Evolutionary conservation across 1,140 invertebrate species (phyloP).

Genomic region (Drosophila parabipectinata): DNA sequence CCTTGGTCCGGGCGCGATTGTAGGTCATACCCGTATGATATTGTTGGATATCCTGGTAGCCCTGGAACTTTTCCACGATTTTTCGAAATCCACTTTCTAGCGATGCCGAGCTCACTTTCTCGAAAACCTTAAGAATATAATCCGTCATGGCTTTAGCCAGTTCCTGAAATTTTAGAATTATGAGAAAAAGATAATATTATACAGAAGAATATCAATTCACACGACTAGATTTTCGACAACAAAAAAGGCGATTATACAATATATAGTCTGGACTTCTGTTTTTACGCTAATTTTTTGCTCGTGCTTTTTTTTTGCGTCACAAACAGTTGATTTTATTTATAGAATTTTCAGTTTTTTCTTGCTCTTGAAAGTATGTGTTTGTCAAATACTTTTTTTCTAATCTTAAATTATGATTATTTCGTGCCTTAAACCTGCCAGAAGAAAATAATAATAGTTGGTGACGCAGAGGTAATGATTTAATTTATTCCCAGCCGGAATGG

Average conservation of each 20-base stretch:
- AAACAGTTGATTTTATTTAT: not conserved
- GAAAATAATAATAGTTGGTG: not conserved
- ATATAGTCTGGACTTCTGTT: not conserved
- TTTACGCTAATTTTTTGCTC: not conserved
- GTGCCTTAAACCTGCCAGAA: not conserved
- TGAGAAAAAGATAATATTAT: not conserved
- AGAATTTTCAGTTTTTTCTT: not conserved
- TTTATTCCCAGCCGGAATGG: too few species aligned
- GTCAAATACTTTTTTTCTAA: not conserved
- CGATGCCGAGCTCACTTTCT: slow-evolving; percentile 44
- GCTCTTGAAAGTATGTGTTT: not conserved
- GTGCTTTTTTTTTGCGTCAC: slow-evolving; percentile 1
- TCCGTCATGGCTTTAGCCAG: slow-evolving; percentile 32
- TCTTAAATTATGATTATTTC: slow-evolving; percentile 1
- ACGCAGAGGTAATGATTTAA: not conserved
- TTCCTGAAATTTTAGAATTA: slow-evolving; percentile 22
- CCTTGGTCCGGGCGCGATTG: not conserved
- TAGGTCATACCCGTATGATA: not conserved
- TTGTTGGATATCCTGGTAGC: slow-evolving; percentile 9
- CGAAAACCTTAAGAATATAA: slow-evolving; percentile 41
- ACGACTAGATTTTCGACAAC: not conserved
- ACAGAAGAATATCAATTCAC: not conserved
- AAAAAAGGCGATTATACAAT: not conserved
- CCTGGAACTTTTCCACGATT: slow-evolving; percentile 48
- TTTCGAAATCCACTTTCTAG: slow-evolving; percentile 49